Base-by-base conservation (phyloP, 2,113 vertebrate genomes). In the Taurulus bubalis region DNA sequence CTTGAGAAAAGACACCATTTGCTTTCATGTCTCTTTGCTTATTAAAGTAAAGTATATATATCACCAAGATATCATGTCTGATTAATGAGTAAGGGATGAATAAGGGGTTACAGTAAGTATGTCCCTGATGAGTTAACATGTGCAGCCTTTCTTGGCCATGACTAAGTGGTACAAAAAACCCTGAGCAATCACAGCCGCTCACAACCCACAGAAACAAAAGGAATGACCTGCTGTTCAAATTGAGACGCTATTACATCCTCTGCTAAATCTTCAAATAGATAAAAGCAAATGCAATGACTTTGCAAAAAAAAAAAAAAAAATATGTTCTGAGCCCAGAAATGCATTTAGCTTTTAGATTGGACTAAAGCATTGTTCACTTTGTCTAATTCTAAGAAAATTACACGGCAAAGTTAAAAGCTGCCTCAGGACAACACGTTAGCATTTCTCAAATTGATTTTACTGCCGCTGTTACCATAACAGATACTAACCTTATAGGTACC, bases 401-500 rank as follows among this genome's bases (percentile, higher is more conserved):
- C 34, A 71, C 51, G 51, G 71, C 24, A 68, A 63, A 64, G 38
- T 55, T 63, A 75, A 83, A 86, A 53, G 28, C 26, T 66, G 58
- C 80, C 71, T 76, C 10, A 26, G 77, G 77, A 75, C 64, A 83
- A 65, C 62, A 47, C 12, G 1, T 83, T 51, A 64, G 15, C 38
- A 42, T 81, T 49, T 63, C 38, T 68, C 36, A 45, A 81, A 77
- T 38, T 65, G 60, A 86, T 81, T 84, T 81, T 18, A 69, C 26
- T 63, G 53, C 34, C 2, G 20, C 20, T 47, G 62, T 70, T 75
- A 81, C 26, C 22, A 40, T 40, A 80, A 80, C 11, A 24, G 67
- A 79, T 68, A 90, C 87, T 73, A 94, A 99, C 98, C 97, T 99
- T 99, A 93, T 98, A 99, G 72, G 98, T 98, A n/a, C 98, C 98